Evolutionary conservation across 2,888 invertebrate species (phyloP).

Genomic region (Acanthosepion esculentum): DNA sequence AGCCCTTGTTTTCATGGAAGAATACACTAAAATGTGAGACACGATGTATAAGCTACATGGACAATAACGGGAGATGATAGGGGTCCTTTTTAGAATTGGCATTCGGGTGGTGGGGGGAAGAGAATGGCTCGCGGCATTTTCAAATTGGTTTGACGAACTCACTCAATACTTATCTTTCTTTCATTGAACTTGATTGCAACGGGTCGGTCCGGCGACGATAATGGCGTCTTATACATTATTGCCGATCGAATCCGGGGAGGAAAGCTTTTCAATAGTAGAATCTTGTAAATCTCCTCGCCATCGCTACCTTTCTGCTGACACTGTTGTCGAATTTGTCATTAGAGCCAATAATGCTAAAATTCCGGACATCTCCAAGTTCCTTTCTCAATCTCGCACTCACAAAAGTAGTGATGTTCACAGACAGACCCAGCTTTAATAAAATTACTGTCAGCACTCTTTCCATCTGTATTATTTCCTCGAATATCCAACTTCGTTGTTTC

Average conservation of each 20-base stretch:
- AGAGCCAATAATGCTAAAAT: not conserved
- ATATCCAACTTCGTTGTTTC: too few relatives aligned
- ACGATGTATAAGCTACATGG: not conserved
- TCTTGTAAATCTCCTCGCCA: not conserved
- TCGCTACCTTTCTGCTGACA: not conserved
- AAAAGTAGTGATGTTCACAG: too few relatives aligned
- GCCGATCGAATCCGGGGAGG: not conserved
- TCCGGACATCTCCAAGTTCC: not conserved
- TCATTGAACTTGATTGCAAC: not conserved
- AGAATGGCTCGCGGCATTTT: not conserved
- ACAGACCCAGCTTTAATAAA: too few relatives aligned
- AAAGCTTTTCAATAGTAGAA: not conserved
- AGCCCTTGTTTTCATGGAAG: not conserved
- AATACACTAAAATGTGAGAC: not conserved
- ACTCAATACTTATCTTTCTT: conserved; percentile 6
- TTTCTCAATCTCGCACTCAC: not conserved
- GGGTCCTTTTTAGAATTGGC: conserved; percentile 4
- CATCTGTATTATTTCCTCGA: too few relatives aligned
- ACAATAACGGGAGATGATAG: not conserved
- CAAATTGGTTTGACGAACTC: conserved; percentile 33
- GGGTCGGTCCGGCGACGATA: not conserved
- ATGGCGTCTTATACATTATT: not conserved
- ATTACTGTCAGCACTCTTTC: too few relatives aligned
- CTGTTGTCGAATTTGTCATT: not conserved
- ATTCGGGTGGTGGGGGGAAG: not conserved